Evolutionary conservation across 2,888 invertebrate genomes (phyloP).

Genomic region (Phaonia tiefii): DNA sequence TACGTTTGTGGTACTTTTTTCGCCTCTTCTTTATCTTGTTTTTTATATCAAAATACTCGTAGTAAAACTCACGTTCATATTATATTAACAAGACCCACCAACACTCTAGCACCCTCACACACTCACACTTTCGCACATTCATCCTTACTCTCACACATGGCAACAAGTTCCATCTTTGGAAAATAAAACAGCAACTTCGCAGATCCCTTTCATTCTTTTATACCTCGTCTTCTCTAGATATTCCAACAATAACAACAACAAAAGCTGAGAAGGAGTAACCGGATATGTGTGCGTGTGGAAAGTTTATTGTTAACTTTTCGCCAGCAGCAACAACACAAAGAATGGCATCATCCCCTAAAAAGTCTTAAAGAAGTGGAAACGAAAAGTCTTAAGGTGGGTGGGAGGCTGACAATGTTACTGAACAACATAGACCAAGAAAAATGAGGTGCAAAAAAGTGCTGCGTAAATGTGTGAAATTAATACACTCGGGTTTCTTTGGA

Average conservation of each 20-base stretch:
- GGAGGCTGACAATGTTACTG: too few species aligned
- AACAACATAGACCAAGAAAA: constrained; percentile 6
- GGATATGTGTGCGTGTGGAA: constrained; percentile 65
- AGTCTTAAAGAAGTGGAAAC: constrained; percentile 9
- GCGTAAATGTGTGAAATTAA: constrained; percentile 66
- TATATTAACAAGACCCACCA: constrained; percentile 10
- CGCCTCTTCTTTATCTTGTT: constrained; percentile 12
- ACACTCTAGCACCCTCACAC: not conserved
- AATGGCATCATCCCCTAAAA: constrained; percentile 3
- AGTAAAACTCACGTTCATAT: constrained; percentile 50
- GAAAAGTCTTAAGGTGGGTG: not conserved
- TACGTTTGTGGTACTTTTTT: not conserved
- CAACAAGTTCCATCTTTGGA: constrained; percentile 63
- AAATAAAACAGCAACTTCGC: constrained; percentile 20
- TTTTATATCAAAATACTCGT: constrained; percentile 60
- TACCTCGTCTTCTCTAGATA: not conserved
- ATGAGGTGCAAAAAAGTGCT: constrained; percentile 61
- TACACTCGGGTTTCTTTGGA: constrained; percentile 34
- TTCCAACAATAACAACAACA: constrained; percentile 6
- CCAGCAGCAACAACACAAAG: not conserved
- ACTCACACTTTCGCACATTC: not conserved
- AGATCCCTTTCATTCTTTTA: constrained; percentile 9
- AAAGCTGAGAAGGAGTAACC: constrained; percentile 19
- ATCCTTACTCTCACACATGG: constrained; percentile 29
- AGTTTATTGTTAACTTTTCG: constrained; percentile 61